Base-by-base conservation (phyloP, 2,113 vertebrate genomes). In the Anser brachyrhynchus region DNA sequence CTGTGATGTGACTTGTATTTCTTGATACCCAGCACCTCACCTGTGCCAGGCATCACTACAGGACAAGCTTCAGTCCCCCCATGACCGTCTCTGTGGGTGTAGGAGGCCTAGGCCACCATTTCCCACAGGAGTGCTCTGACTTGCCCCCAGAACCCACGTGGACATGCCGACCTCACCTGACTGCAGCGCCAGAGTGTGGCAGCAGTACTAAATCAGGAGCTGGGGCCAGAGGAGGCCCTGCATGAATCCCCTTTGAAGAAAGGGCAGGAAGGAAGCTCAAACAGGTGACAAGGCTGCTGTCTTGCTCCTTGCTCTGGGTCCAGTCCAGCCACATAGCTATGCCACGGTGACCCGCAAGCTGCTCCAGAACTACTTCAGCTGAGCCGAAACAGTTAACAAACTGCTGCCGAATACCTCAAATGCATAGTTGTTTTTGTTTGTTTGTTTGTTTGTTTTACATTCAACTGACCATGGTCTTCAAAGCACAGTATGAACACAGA, bases 401-500 rank as follows among this genome's bases (percentile, higher is more conserved):
- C 11, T 78, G 9, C 43, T 81, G 13, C 18, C 18, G 78, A 44
- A 72, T 44, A 10, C 12, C 31, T 86, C 41, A 46, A 52, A 81
- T 35, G 25, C 2, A 3, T 17, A 7, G 10, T 12, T 25, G 58
- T 41, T 17, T 20, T 37, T 70, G 10, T 61, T 88, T 72, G 26
- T 41, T 35, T 28, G 26, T 29, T 41, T 28, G 26, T 29, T 41
- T 41, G 17, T 20, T 65, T 37, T 78, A 3, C 46, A 29, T 69
- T 73, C 58, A 62, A 1, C 22, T 66, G 54, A 23, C 31, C 2
- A 1, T 57, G 43, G 26, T 76, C 95, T 92, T 69, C 66, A 43
- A 66, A 89, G 76, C 21, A 57, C 0, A 0, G 65, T 44, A 7
- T 6, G 5, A 1, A 1, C 6, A 13, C n/a, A 57, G 73, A n/a